Conservation (phyloP, 1,140 invertebrate species). For the Teleogryllus occipitalis region DNA sequence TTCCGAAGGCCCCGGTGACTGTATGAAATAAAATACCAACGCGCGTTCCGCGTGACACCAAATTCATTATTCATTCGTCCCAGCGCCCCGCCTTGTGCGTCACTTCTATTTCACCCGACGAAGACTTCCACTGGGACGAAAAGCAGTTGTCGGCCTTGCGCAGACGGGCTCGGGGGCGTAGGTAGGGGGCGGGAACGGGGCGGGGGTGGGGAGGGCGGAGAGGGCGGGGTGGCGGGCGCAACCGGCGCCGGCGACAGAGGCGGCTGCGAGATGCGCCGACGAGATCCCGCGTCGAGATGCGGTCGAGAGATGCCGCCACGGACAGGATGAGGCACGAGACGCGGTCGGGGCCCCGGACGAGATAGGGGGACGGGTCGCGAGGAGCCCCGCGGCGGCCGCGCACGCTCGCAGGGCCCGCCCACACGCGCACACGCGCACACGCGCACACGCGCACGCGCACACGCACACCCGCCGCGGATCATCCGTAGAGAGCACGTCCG, state of each 20-base stretch:
- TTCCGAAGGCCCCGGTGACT: not conserved
- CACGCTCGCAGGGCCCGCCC: too few species aligned
- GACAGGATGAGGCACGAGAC: not conserved
- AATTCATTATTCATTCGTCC: constrained; percentile 4
- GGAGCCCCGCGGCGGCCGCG: not conserved
- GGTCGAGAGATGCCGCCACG: not conserved
- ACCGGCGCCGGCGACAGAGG: too few species aligned
- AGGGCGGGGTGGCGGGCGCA: too few species aligned
- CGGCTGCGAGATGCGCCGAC: not conserved
- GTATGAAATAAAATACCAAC: not conserved
- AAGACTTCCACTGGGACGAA: not conserved
- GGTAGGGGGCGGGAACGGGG: too few species aligned
- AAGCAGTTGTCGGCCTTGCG: not conserved
- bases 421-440: too few species aligned
- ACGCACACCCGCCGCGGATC: not conserved
- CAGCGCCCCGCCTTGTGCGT: not conserved
- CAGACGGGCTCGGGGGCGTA: not conserved
- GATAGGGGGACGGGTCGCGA: not conserved
- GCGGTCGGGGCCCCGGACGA: not conserved
- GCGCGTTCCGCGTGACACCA: not conserved
- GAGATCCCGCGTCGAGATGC: not conserved
- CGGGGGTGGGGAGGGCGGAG: too few species aligned
- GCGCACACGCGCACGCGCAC: not conserved
- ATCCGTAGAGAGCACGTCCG: not conserved
- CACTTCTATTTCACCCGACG: not conserved